Base-by-base conservation (phyloP, 2,888 invertebrate genomes). In the Lasioglossum marginatum region DNA sequence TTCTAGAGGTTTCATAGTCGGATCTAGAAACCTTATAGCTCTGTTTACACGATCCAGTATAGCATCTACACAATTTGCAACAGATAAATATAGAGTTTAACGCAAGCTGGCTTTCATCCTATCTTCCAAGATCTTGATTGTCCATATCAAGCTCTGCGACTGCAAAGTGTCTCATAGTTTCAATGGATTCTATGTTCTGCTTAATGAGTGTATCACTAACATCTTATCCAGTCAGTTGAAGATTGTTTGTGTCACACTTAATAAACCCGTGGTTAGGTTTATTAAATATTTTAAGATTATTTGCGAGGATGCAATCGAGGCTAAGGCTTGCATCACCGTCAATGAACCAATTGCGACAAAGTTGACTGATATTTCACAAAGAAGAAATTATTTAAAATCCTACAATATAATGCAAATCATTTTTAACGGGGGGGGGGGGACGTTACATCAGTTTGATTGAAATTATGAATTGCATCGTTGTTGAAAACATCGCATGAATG, bases 111-210 rank as follows among this genome's bases (percentile, higher is more conserved):
- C 12, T 19, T 68, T 68, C 12, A 68, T 23, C 37, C 37, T 37
- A 68, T 68, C 68, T 68, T 68, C 4, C 34, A 68, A 68, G 68
- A 68, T 68, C 37, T 68, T 68, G 34, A 68, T 68, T 68, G 68
- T 23, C 19, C 12, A 23, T 34, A 68, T 68, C 37, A 37, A 68
- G 66, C 34, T 23, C 34, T 66, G 23, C 34, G 37, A 68, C 37
- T 37, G 19, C 19, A 37, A 37, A 63, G 8, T 63, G 34, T 68
- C 68, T 68, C 68, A 23, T 37, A 23, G 23, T 68, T 37, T 68
- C 68, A 68, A 37, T 68, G 68, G 10, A 19, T 34, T 37, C 68
- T 68, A 37, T 68, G 23, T 68, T 37, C 68, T 68, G 4, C 68
- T 68, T 37, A 23, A 37, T 23, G 34, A 68, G 68, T 4, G 37